A percentile compares a stretch with the other conserved stretches of the same genome.
Evolutionary conservation across 2,113 vertebrate genomes (phyloP).

Genomic region (Microcebus murinus): DNA sequence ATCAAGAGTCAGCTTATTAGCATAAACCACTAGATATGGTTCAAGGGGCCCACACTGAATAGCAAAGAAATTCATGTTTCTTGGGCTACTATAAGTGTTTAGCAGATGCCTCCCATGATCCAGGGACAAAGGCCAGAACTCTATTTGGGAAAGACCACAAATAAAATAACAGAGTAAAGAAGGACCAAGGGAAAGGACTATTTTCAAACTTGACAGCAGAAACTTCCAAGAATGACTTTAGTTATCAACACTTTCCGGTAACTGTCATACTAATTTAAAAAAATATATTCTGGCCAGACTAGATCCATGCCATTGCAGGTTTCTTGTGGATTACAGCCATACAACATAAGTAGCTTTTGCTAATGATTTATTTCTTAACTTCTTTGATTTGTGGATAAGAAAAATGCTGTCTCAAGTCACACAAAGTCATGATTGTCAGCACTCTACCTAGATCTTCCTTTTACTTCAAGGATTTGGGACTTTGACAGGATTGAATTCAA

Average conservation of each 20-base stretch:
- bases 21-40: background rate
- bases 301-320: background rate
- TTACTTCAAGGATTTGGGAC: background rate
- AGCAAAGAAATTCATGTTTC: background rate
- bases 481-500: background rate
- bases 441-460: background rate
- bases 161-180: background rate
- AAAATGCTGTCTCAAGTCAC: background rate
- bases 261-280: background rate
- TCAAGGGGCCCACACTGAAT: background rate
- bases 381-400: background rate
- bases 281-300: background rate
- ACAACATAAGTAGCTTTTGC: background rate
- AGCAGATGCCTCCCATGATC: background rate
- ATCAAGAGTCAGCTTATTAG: background rate
- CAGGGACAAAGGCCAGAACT: background rate
- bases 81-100: background rate
- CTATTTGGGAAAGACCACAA: background rate
- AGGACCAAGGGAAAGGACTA: background rate
- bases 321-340: background rate
- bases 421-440: background rate
- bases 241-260: background rate
- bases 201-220: background rate
- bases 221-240: background rate
- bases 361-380: background rate